Percentiles rank a stretch among this genome's conserved stretches.
phyloP scores from a whole-genome alignment of 2,888 invertebrate species.

The Eupithecia centaureata region DNA sequence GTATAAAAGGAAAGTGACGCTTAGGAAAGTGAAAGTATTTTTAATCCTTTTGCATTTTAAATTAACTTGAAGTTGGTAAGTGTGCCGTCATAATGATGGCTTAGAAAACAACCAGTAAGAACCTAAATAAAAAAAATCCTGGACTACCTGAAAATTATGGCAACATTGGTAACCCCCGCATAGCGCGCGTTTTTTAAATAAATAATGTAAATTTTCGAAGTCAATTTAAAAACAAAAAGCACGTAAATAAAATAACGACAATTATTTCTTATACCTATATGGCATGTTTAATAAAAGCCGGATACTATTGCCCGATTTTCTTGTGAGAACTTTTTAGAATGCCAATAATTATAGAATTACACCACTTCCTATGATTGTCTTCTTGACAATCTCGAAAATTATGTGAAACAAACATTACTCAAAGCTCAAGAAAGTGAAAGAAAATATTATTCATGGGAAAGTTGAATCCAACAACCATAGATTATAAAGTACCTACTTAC shows the following conservation, averaged over 20 bases:
- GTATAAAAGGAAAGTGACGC: slow-evolving; percentile 6
- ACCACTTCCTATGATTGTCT: slow-evolving; percentile 37
- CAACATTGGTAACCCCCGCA: background rate
- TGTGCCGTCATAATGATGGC: background rate
- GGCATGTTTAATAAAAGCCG: background rate
- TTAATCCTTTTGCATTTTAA: background rate
- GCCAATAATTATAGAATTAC: slow-evolving; percentile 22
- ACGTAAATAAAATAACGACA: background rate
- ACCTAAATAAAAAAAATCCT: background rate
- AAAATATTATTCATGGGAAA: background rate
- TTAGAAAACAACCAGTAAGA: background rate
- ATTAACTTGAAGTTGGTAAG: background rate
- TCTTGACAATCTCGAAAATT: background rate
- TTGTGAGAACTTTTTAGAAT: slow-evolving; percentile 8
- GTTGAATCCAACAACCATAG: background rate
- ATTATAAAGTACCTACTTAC: background rate
- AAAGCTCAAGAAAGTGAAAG: background rate
- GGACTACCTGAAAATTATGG: background rate
- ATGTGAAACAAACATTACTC: slow-evolving; percentile 1
- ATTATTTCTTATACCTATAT: background rate
- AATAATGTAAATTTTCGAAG: background rate
- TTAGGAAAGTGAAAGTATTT: background rate
- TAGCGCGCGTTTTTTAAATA: background rate
- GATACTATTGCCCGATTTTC: slow-evolving; percentile 6
- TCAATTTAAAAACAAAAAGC: too few relatives aligned